phyloP scores from a whole-genome alignment of 2,113 vertebrate genomes.

The Siniperca chuatsi region DNA sequence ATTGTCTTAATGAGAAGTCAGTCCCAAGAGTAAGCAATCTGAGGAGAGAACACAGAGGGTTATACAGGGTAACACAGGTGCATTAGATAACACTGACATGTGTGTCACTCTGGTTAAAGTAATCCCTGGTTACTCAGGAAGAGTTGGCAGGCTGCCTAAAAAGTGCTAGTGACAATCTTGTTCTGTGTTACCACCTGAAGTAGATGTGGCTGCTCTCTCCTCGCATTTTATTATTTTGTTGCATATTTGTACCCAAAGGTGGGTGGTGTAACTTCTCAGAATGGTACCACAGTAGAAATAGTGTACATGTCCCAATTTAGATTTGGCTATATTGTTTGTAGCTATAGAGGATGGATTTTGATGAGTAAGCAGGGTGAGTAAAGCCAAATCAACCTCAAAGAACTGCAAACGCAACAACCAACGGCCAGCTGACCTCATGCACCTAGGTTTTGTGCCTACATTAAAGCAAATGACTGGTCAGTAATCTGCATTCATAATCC shows the following conservation, averaged over 20 bases:
- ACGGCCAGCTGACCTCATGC: background rate
- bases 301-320: too few species aligned
- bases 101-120: conserved; percentile 27
- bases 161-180: background rate
- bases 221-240: background rate
- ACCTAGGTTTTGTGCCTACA: background rate
- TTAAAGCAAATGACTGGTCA: background rate
- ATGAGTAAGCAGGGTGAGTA: background rate
- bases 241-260: background rate
- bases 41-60: conserved; percentile 9
- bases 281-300: background rate
- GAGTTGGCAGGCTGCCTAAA: conserved; percentile 11
- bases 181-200: background rate
- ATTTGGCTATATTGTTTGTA: background rate
- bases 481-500: background rate
- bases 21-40: conserved; percentile 32
- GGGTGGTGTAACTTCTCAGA: background rate
- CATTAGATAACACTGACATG: conserved; percentile 6
- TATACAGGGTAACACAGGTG: conserved; percentile 4
- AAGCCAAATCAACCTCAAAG: background rate
- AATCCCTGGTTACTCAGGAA: conserved; percentile 23
- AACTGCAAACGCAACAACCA: background rate
- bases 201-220: background rate
- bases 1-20: conserved; percentile 42
- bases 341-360: background rate